Evolutionary conservation across 2,888 invertebrate genomes (phyloP).

Genomic region (Polietes domitor): DNA sequence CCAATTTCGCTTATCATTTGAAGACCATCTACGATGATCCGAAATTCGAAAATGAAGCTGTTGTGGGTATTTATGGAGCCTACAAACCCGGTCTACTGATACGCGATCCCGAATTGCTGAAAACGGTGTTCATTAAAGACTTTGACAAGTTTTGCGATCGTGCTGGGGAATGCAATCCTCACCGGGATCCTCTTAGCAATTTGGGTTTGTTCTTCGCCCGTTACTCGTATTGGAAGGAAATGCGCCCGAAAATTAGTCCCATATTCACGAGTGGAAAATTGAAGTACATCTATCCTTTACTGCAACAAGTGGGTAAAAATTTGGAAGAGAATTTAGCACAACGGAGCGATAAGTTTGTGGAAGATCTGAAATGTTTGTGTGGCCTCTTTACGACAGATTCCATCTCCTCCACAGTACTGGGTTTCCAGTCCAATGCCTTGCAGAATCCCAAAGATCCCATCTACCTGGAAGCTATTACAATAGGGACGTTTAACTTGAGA

Average conservation of each 20-base stretch:
- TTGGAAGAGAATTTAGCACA: constrained; percentile 69
- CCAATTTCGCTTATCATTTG: constrained; percentile 76
- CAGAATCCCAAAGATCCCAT: constrained; percentile 49
- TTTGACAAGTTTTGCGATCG: constrained; percentile 75
- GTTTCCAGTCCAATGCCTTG: constrained; percentile 73
- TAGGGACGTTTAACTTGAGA: neutral
- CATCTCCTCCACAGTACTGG: constrained; percentile 73
- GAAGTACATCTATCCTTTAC: constrained; percentile 75
- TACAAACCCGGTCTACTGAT: constrained; percentile 80
- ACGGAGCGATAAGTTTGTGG: neutral
- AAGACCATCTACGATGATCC: constrained; percentile 75
- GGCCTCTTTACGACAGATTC: constrained; percentile 76
- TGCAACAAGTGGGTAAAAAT: constrained; percentile 71
- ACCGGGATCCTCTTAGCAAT: constrained; percentile 71
- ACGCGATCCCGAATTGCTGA: constrained; percentile 80
- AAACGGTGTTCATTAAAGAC: constrained; percentile 78
- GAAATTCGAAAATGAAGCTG: constrained; percentile 67
- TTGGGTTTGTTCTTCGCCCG: constrained; percentile 73
- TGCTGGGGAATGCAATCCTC: constrained; percentile 72
- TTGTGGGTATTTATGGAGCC: constrained; percentile 78
- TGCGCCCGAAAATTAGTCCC: constrained; percentile 72
- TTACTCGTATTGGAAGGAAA: constrained; percentile 74
- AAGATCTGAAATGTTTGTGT: constrained; percentile 72
- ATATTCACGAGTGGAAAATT: constrained; percentile 73
- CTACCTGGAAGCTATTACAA: neutral